These are phyloP conservation scores for Myanophis thanlyinensis DNA, from an alignment of 2,113 vertebrate species.

Conservation along the genomic window DNA sequence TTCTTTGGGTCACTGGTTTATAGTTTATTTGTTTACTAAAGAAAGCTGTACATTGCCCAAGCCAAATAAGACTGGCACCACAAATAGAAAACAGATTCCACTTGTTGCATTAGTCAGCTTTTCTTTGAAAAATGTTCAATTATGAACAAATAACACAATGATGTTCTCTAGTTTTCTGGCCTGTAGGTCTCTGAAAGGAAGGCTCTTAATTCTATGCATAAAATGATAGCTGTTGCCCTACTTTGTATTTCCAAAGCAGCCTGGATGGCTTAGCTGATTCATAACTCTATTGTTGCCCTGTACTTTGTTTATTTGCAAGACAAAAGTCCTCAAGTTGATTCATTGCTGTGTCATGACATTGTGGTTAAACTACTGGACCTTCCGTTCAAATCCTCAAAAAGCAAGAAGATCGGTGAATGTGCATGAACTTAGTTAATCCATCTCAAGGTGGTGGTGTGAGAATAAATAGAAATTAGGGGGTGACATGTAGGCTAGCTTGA, in stretches of 20 bases:
- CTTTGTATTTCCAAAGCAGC: background rate
- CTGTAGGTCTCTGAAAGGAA: slow-evolving; percentile 40
- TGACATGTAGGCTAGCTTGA: background rate
- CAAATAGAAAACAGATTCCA: slow-evolving; percentile 69
- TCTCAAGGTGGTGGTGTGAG: background rate
- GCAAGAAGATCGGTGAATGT: background rate
- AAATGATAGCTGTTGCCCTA: background rate
- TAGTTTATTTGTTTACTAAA: slow-evolving; percentile 70
- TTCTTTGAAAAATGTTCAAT: slow-evolving; percentile 58
- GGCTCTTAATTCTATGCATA: background rate
- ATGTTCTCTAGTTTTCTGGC: slow-evolving; percentile 38
- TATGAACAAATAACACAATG: slow-evolving; percentile 41
- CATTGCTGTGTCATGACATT: background rate
- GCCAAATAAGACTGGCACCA: slow-evolving; percentile 67
- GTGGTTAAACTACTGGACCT: background rate
- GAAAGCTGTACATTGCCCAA: slow-evolving; percentile 65
- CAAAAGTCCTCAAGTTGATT: background rate
- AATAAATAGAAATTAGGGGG: background rate
- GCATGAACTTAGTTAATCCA: background rate
- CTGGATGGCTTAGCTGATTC: background rate
- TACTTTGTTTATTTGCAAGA: background rate
- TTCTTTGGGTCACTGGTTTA: slow-evolving; percentile 63
- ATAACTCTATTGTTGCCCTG: background rate
- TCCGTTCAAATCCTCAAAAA: background rate
- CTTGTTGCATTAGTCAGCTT: slow-evolving; percentile 61